These are phyloP conservation scores for Drosophila vallismaia DNA, from an alignment of 2,888 invertebrate genomes.

Conservation along the genomic window DNA sequence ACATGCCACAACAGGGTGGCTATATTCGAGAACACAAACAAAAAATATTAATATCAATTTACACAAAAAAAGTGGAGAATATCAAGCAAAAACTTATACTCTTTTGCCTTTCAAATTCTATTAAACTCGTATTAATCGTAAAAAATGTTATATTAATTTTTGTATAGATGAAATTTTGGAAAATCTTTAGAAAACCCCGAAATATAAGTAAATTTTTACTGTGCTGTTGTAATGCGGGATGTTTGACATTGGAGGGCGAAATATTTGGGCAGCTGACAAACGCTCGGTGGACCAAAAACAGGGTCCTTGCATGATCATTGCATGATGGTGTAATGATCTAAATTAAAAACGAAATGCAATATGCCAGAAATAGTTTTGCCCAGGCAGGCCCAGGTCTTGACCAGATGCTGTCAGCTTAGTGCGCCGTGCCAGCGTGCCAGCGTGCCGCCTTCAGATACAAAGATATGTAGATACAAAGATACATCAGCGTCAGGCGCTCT, in stretches of 20 bases:
- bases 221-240: slow-evolving; percentile 13
- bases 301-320: too few species aligned
- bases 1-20: slow-evolving; percentile 18
- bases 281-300: too few species aligned
- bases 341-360: slow-evolving; percentile 51
- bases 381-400: slow-evolving; percentile 36
- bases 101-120: too few species aligned
- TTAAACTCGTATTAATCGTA: too few species aligned
- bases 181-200: too few species aligned
- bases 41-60: not conserved
- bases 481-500: slow-evolving; percentile 40
- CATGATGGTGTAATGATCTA: slow-evolving; percentile 23
- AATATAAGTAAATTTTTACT: not conserved
- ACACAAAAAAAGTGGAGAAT: not conserved
- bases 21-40: slow-evolving; percentile 3
- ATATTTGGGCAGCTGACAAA: slow-evolving; percentile 70
- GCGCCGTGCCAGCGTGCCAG: not conserved
- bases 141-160: too few species aligned
- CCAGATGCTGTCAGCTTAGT: slow-evolving; percentile 58
- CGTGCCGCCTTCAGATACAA: slow-evolving; percentile 1
- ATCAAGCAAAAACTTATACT: not conserved
- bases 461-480: slow-evolving; percentile 32
- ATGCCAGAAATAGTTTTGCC: slow-evolving; percentile 56
- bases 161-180: too few species aligned
- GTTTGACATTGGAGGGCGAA: slow-evolving; percentile 54